Conservation (phyloP, 1,140 invertebrate species). For the Leptonema lineaticorne region DNA sequence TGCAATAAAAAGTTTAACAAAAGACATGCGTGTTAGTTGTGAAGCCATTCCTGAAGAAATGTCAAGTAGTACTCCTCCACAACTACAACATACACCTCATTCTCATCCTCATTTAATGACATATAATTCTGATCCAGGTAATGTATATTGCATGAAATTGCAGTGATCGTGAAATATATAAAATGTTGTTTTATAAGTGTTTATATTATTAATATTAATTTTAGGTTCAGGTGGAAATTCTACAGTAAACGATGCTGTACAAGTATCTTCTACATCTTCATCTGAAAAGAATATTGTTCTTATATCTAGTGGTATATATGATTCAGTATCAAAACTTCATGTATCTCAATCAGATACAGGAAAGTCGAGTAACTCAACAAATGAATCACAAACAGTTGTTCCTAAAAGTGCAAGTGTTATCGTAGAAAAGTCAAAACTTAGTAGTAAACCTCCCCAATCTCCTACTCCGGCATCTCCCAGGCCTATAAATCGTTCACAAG, state of each 20-base stretch:
- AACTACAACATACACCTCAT: constrained; percentile 37
- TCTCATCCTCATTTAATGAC: constrained; percentile 47
- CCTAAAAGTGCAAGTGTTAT: neutral
- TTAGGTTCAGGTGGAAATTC: neutral
- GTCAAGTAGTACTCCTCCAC: constrained; percentile 50
- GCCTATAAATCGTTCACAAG: constrained; percentile 42
- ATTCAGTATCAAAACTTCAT: neutral
- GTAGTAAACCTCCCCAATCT: constrained; percentile 55
- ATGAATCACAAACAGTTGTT: neutral
- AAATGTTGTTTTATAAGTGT: neutral
- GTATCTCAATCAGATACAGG: neutral
- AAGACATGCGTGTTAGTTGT: constrained; percentile 79
- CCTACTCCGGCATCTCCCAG: constrained; percentile 55
- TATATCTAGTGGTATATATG: neutral
- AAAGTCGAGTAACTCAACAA: neutral
- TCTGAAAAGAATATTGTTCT: constrained; percentile 30
- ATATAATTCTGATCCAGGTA: constrained; percentile 54
- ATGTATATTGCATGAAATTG: neutral
- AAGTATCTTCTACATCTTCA: constrained; percentile 27
- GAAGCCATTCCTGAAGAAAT: constrained; percentile 90
- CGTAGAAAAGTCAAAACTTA: constrained; percentile 39
- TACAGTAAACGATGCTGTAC: constrained; percentile 1
- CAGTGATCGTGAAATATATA: neutral
- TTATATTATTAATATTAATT: neutral
- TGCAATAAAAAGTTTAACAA: constrained; percentile 62